Conservation (phyloP, 2,888 invertebrate species). For the Aphidius colemani region DNA sequence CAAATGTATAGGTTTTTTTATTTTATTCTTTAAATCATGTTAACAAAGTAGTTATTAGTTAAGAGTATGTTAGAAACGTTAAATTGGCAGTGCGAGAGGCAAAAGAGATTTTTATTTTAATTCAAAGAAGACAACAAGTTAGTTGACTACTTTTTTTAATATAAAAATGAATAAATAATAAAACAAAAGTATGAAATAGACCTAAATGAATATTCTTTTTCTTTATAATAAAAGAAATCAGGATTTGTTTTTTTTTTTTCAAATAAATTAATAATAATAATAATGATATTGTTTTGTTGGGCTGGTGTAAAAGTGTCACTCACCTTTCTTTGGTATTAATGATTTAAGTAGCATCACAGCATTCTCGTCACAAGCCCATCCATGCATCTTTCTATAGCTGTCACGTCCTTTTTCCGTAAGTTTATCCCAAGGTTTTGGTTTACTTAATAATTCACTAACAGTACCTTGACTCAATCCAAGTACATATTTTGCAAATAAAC, state of each 20-base stretch:
- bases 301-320: conserved; percentile 53
- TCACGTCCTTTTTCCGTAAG: conserved; percentile 98
- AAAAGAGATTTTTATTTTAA: conserved; percentile 37
- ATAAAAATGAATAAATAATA: not conserved
- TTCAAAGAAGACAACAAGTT: too few species aligned
- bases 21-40: conserved; percentile 39
- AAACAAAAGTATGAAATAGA: conserved; percentile 2
- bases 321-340: conserved; percentile 97
- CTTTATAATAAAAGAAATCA: too few species aligned
- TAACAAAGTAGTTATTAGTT: conserved; percentile 18
- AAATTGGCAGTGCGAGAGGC: conserved; percentile 58
- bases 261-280: not conserved
- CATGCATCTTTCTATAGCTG: conserved; percentile 99
- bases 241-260: too few species aligned
- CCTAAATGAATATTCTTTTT: too few species aligned
- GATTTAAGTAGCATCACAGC: conserved; percentile 97
- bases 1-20: conserved; percentile 16
- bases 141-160: too few species aligned
- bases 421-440: conserved; percentile 99
- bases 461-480: conserved; percentile 97
- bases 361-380: conserved; percentile 98
- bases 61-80: conserved; percentile 45
- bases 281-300: not conserved
- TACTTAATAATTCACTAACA: conserved; percentile 95
- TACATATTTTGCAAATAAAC: conserved; percentile 98